A percentile compares a stretch with the other conserved stretches of the same genome.
These are phyloP conservation scores for Nymphalis polychloros DNA, from an alignment of 2,888 invertebrate species.

Conservation along the genomic window DNA sequence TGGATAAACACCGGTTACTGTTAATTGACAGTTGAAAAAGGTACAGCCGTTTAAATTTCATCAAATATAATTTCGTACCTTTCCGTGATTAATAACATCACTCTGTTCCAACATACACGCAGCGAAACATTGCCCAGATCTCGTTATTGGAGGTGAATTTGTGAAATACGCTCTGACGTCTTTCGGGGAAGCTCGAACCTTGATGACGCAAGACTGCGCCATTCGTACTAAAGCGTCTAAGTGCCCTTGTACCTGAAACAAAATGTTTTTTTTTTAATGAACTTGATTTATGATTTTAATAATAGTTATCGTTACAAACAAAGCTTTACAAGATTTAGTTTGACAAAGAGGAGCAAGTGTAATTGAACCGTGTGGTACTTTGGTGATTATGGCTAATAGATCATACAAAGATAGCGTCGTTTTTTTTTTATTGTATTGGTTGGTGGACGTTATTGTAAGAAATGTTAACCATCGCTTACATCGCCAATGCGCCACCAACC, in stretches of 20 bases:
- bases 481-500: no score
- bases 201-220: constrained; percentile 74
- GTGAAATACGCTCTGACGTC: constrained; percentile 76
- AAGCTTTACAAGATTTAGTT: no score
- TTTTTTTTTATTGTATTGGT: no score
- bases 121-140: constrained; percentile 74
- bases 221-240: constrained; percentile 70
- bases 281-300: no score
- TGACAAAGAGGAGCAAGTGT: no score
- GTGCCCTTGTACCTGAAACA: constrained; percentile 68
- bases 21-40: background rate
- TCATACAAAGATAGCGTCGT: no score
- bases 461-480: no score
- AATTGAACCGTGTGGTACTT: no score
- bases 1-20: no score
- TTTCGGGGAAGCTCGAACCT: constrained; percentile 71
- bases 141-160: constrained; percentile 69
- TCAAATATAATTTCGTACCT: constrained; percentile 51
- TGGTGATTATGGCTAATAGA: no score
- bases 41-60: background rate
- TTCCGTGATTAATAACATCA: constrained; percentile 72
- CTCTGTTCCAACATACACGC: constrained; percentile 78
- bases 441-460: no score
- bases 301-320: no score
- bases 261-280: background rate